Evolutionary conservation across 2,797 vertebrate genomes (phyloP).

Genomic region (Ctenopoma multispine): DNA sequence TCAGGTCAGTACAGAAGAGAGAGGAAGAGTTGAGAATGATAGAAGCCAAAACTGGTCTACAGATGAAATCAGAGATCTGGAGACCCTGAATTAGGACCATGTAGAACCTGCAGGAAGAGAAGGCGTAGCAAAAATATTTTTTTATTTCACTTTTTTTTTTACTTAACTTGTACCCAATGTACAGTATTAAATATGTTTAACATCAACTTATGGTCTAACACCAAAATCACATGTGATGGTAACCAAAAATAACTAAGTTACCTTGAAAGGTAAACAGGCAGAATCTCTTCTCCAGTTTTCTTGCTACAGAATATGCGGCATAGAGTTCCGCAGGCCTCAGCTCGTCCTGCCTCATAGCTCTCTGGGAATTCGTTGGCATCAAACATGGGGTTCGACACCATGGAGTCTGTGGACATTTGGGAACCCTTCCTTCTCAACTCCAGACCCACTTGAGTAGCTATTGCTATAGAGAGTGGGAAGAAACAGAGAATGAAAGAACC

Average conservation of each 20-base stretch:
- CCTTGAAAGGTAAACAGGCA: constrained; percentile 97
- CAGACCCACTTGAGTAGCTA: constrained; percentile 93
- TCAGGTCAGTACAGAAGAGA: constrained; percentile 96
- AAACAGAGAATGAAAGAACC: constrained; percentile 70
- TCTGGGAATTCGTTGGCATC: constrained; percentile 95
- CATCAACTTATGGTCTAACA: not conserved
- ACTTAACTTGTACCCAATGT: not conserved
- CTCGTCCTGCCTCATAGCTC: constrained; percentile 95
- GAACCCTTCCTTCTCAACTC: constrained; percentile 95
- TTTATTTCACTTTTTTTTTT: too few relatives aligned
- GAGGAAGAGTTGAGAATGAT: constrained; percentile 96
- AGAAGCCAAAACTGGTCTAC: constrained; percentile 94
- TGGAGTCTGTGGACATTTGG: constrained; percentile 95
- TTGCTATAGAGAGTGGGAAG: constrained; percentile 85
- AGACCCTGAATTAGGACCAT: constrained; percentile 98
- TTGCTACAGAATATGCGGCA: constrained; percentile 99
- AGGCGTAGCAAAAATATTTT: too few relatives aligned
- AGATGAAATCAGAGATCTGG: constrained; percentile 95
- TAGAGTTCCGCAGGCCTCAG: constrained; percentile 95
- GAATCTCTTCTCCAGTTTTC: constrained; percentile 97
- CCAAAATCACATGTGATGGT: not conserved
- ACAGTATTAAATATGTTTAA: not conserved
- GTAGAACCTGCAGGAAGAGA: constrained; percentile 89
- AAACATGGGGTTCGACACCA: constrained; percentile 93
- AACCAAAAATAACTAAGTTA: constrained; percentile 60